Evolutionary conservation across 2,113 vertebrate genomes (phyloP), one percentile per base, ranked within the genome.

Genomic region (Tragelaphus strepsiceros): DNA sequence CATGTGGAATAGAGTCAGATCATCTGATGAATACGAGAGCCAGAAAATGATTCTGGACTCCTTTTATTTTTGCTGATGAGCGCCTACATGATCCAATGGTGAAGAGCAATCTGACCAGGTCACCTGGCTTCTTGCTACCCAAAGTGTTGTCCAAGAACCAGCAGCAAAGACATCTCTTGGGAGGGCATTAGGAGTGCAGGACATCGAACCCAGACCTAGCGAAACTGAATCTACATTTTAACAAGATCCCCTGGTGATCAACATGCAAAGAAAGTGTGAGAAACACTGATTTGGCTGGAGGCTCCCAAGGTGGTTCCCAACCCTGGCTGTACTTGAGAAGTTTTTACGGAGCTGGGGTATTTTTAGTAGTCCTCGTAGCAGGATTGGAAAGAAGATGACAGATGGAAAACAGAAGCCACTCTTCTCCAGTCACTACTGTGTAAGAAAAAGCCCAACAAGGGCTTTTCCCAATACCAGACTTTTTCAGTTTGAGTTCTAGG

Each of bases 401-500:
- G 49, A 35, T 71, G 35, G 71, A 87, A 96, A 96, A 90, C 61
- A 78, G 89, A 95, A 64, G 39, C 24, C 67, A 89, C 26, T 94
- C 74, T 88, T 90, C 54, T 95, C 81, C 88, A 97, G 64, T 82
- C 49, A 81, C 64, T 15, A 54, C 77, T 77, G 4, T 78, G 30
- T 85, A 62, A 93, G 91, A 46, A 92, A 95, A 94, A 94, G 35
- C 14, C n/a, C 80, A 67, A 43, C 17, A 88, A 94, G 74, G 32
- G 15, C 26, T 51, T 95, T 92, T 64, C 64, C 90, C 15, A 91
- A 94, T 32, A 74, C 15, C 49, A 77, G 46, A 28, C 17, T 80
- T 94, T 97, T 94, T 67, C 51, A 90, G 71, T 90, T 94, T 61
- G 58, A 24, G 5, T 81, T 94, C 46, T 92, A 94, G 88, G 80